Evolutionary conservation across 1,140 invertebrate genomes (phyloP), one percentile per base, ranked within the genome.

Genomic region (Cydia pomonella): DNA sequence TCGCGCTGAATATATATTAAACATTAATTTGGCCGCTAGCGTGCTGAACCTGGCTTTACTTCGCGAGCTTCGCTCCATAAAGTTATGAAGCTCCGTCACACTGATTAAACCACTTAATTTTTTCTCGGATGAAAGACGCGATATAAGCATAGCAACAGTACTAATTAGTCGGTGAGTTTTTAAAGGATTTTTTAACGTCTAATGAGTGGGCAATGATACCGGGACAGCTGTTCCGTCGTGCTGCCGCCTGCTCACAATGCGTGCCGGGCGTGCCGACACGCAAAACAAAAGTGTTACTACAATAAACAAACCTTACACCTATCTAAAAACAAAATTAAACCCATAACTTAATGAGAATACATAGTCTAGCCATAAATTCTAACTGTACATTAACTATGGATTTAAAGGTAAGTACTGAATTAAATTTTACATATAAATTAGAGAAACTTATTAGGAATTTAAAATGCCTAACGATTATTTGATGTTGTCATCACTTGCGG

Each of bases 1-100:
- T 77, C 81, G 79, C 79, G 82, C 79, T 86, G 87, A 84, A 87
- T 87, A 86, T 87, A 84, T 86, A 86, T 86, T 84, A 81, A 82
- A 81, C 77, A 86, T 84, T 87, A 86, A 83, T 82, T 85, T 81
- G 74, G 77, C 80, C 72, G 78, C 78, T 71, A 82, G 79, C 79
- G 79, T 74, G 74, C 64, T 50, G 18, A 33, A 38, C 69, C 73
- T 64, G 73, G 72, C 78, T 77, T 72, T 77, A 75, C 80, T 79
- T 80, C 79, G 78, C 73, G 47, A 75, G 71, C 47, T 77, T 47
- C 81, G 80, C 80, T 79, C 82, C 79, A 84, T 83, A 83, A 80
- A 83, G 79, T 80, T 78, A 81, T 81, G 80, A 80, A 83, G 76
- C 78, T 80, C 76, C 80, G 80, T 82, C 81, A 83, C 80, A 87